phyloP scores from a whole-genome alignment of 2,113 vertebrate genomes.

The Hyperopisus bebe region DNA sequence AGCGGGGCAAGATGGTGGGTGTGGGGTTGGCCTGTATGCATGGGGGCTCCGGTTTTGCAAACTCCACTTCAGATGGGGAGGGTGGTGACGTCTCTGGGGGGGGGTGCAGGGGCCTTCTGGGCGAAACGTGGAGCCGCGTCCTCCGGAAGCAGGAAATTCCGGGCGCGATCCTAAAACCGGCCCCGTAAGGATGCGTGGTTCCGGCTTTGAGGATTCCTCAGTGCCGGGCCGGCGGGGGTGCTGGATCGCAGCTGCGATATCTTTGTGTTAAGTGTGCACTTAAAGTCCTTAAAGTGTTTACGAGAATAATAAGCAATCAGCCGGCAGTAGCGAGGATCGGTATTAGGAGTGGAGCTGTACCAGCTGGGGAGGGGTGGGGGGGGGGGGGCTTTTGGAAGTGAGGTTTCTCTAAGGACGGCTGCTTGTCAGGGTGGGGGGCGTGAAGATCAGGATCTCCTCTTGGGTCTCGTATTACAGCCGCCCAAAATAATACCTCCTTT shows the following conservation, averaged over 20 bases:
- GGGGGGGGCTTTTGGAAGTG: not conserved
- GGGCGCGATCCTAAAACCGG: too few species aligned
- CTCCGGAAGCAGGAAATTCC: not conserved
- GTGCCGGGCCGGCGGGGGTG: not conserved
- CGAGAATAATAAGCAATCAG: not conserved
- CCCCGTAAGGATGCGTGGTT: not conserved
- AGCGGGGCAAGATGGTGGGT: slow-evolving; percentile 82
- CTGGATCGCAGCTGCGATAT: not conserved
- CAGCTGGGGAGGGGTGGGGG: not conserved
- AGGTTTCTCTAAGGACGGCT: not conserved
- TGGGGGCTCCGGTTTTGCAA: not conserved
- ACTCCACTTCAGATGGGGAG: not conserved
- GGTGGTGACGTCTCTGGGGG: too few species aligned
- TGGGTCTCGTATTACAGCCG: not conserved
- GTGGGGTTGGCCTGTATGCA: not conserved
- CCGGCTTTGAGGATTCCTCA: not conserved
- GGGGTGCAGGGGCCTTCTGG: too few species aligned
- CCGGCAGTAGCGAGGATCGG: not conserved
- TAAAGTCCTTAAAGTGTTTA: not conserved
- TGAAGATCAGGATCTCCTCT: not conserved
- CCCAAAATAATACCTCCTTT: not conserved
- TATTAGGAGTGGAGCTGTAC: not conserved
- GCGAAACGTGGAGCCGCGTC: not conserved
- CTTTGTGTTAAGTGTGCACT: not conserved
- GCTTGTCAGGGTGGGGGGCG: not conserved